Evolutionary conservation across 2,888 invertebrate genomes (phyloP), one percentile per base, ranked within the genome.

Genomic region (Leucophenga montana): DNA sequence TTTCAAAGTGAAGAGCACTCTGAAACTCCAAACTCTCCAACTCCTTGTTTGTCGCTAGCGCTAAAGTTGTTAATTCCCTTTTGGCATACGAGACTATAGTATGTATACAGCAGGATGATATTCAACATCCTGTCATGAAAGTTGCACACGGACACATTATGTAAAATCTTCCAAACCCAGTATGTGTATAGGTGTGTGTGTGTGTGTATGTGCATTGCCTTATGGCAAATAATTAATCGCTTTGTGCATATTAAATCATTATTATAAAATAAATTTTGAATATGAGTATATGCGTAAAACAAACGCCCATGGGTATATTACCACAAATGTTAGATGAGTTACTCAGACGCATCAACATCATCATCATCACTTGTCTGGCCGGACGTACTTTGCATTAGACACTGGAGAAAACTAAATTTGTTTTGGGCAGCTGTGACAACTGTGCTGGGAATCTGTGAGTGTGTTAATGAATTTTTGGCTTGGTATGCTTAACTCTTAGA

Each of bases 201-300:
- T n/a, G n/a, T n/a, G n/a, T n/a, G n/a, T 39, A 8, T 33, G n/a
- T 16, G 18, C 33, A 39, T 61, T 76, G 72, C 73, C 73, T 75
- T 71, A 74, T 74, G 75, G 75, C 75, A 74, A 78, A 78, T 80
- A 78, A 80, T 80, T 80, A 80, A 78, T 80, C 77, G 78, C 79
- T 80, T 78, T 79, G 77, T 76, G 80, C 74, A 80, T 79, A 80
- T 79, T 79, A 78, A 79, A 79, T 78, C 70, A 76, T 72, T 69
- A 71, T 62, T 67, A 46, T 62, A 62, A 33, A 16, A 62, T 66
- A 53, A n/a, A 31, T 53, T 66, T 54, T n/a, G 27, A 8, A 57
- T 31, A 57, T 53, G 48, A 39, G 22, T 66, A 53, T 66, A 39
- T 53, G 18, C 46, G 33, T n/a, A 14, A 13, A 31, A 6, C 8